Conservation (phyloP, 2,888 invertebrate species). For the Quadriops clusia region DNA sequence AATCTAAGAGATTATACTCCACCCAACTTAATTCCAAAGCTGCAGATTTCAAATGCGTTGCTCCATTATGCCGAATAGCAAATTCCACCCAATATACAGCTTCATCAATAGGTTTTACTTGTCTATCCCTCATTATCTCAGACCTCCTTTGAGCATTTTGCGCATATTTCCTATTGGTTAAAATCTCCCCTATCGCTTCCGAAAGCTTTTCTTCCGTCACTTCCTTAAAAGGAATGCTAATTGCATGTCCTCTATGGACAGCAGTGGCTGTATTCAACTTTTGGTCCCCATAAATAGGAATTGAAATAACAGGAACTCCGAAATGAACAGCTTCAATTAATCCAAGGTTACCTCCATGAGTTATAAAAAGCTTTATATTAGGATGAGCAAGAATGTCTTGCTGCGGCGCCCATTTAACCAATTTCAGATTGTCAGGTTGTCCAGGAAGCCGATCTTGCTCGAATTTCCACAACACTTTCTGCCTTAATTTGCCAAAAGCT, state of each 20-base stretch:
- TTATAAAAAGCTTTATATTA: slow-evolving; percentile 45
- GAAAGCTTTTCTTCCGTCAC: slow-evolving; percentile 5
- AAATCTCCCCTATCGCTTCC: slow-evolving; percentile 4
- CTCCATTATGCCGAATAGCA: slow-evolving; percentile 19
- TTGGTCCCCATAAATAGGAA: slow-evolving; percentile 54
- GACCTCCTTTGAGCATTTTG: slow-evolving; percentile 13
- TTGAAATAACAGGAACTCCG: slow-evolving; percentile 45
- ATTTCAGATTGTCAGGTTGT: slow-evolving; percentile 42
- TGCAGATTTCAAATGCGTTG: slow-evolving; percentile 16
- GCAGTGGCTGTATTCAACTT: slow-evolving; percentile 46
- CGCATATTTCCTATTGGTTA: slow-evolving; percentile 8
- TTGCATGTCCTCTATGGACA: slow-evolving; percentile 36
- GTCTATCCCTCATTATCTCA: slow-evolving; percentile 15
- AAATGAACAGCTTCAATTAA: slow-evolving; percentile 47
- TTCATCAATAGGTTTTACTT: slow-evolving; percentile 16
- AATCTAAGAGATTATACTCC: slow-evolving; percentile 17
- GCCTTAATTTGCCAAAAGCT: slow-evolving; percentile 44
- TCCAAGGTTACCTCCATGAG: slow-evolving; percentile 49
- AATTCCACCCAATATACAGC: slow-evolving; percentile 20
- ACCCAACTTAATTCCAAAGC: slow-evolving; percentile 19
- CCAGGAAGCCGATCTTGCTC: slow-evolving; percentile 41
- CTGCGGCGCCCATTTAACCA: slow-evolving; percentile 55
- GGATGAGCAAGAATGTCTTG: slow-evolving; percentile 33
- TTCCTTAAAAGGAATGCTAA: slow-evolving; percentile 2
- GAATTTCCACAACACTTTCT: slow-evolving; percentile 55